Percentiles rank a stretch among this genome's conserved stretches.
Conservation (phyloP, 2,888 invertebrate genomes). For the Clunio marinus region DNA sequence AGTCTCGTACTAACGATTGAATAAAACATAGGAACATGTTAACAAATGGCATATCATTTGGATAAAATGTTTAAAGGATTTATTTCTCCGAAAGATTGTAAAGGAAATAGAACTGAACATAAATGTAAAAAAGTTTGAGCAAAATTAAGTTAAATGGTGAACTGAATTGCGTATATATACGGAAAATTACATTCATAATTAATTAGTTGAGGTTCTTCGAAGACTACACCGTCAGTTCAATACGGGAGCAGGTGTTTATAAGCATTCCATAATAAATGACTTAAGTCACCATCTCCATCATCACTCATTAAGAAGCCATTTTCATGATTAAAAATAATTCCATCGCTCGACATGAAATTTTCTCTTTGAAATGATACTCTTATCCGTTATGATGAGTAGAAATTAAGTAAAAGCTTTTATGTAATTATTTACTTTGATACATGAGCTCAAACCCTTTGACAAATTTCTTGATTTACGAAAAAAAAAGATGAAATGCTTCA, state of each 20-base stretch:
- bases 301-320: slow-evolving; percentile 1
- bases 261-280: not conserved
- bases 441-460: slow-evolving; percentile 24
- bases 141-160: no score
- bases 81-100: no score
- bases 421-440: slow-evolving; percentile 18
- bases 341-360: not conserved
- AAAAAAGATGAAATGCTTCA: slow-evolving; percentile 13
- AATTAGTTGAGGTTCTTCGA: no score
- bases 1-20: no score
- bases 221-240: no score
- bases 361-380: not conserved
- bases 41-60: no score
- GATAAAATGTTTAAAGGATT: no score
- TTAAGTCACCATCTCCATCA: slow-evolving; percentile 3
- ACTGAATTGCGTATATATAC: no score
- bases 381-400: not conserved
- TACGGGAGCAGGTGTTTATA: no score
- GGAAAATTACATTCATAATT: slow-evolving; percentile 14
- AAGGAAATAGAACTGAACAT: no score
- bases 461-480: not conserved
- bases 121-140: no score
- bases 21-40: no score
- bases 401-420: slow-evolving; percentile 8
- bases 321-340: slow-evolving; percentile 14